A percentile compares a stretch with the other conserved stretches of the same genome.
Conservation (phyloP, 2,888 invertebrate species). For the Biston betularia region DNA sequence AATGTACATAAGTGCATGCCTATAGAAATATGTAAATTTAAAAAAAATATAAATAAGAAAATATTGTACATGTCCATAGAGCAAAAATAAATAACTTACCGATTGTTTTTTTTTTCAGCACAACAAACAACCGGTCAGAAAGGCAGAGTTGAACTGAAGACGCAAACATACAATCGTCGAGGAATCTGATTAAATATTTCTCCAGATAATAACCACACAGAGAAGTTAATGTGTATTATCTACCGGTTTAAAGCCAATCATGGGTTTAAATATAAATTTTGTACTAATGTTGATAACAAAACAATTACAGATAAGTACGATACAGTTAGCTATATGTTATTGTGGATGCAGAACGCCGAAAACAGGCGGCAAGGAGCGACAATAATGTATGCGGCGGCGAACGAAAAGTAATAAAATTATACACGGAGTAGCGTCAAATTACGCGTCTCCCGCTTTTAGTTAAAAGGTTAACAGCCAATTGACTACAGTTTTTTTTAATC, state of each 20-base stretch:
- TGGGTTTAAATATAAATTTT: slow-evolving; percentile 78
- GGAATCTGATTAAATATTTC: slow-evolving; percentile 51
- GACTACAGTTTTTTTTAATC: slow-evolving; percentile 85
- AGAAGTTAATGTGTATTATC: slow-evolving; percentile 59
- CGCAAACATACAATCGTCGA: slow-evolving; percentile 34
- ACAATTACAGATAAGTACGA: slow-evolving; percentile 80
- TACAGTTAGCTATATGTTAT: slow-evolving; percentile 57
- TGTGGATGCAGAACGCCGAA: slow-evolving; percentile 60
- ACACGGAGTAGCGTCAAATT: slow-evolving; percentile 84
- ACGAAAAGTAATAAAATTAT: slow-evolving; percentile 84
- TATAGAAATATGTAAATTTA: neutral
- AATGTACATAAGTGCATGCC: no score
- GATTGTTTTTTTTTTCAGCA: slow-evolving; percentile 22
- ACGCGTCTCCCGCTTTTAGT: slow-evolving; percentile 85
- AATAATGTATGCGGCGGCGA: slow-evolving; percentile 75
- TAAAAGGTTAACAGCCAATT: slow-evolving; percentile 87
- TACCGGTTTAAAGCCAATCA: slow-evolving; percentile 78
- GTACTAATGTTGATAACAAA: slow-evolving; percentile 79
- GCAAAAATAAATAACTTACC: slow-evolving; percentile 15
- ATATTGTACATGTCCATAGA: neutral
- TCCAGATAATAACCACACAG: slow-evolving; percentile 45
- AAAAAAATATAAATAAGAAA: neutral
- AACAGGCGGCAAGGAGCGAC: slow-evolving; percentile 49
- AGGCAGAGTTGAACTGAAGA: slow-evolving; percentile 19
- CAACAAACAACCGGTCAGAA: slow-evolving; percentile 30